Evolutionary conservation across 2,888 invertebrate genomes (phyloP), one percentile per base, ranked within the genome.

Genomic region (Drosophila nigritarsus): DNA sequence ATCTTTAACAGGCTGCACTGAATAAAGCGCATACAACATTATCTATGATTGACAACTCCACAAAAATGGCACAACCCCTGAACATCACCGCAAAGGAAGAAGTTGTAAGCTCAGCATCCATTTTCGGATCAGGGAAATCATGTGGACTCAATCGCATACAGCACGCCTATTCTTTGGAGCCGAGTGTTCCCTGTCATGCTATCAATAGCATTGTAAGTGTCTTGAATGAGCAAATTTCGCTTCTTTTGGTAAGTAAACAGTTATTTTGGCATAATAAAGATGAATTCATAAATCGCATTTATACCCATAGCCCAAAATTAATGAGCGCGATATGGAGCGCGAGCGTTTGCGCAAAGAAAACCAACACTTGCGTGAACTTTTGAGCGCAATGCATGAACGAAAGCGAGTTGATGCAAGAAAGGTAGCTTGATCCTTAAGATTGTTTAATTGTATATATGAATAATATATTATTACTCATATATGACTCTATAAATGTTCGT

Each of bases 261-360:
- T 27, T 27, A 38, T 6, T 1, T 20, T 27, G 3, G n/a, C 29
- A 18, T 20, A 30, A 18, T 20, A 32, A 11, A 51, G n/a, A 55
- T 34, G 1, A 15, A 30, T 27, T 2, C 4, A 27, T n/a, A 55
- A 59, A 61, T 45, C 32, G 30, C 24, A 53, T 59, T 50, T 34
- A 8, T 27, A 18, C 11, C 38, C 55, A 8, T 42, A 97, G 97
- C 95, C 95, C 92, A 95, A 96, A 88, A 95, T 96, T 71, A 96
- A 95, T 92, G 95, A 96, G 87, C 94, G 95, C 83, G 97, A 97
- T 91, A 96, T 96, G 88, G 97, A 97, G 91, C 94, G 96, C 66
- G 96, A 96, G 88, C 94, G 95, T 83, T 93, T 97, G 87, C 94
- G 96, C 45, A 95, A 95, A 81, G 97, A 97, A 91, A 93, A 96